Percentiles rank a stretch among this genome's conserved stretches.
Evolutionary conservation across 2,888 invertebrate species (phyloP).

Genomic region (Lepidonotus clava): DNA sequence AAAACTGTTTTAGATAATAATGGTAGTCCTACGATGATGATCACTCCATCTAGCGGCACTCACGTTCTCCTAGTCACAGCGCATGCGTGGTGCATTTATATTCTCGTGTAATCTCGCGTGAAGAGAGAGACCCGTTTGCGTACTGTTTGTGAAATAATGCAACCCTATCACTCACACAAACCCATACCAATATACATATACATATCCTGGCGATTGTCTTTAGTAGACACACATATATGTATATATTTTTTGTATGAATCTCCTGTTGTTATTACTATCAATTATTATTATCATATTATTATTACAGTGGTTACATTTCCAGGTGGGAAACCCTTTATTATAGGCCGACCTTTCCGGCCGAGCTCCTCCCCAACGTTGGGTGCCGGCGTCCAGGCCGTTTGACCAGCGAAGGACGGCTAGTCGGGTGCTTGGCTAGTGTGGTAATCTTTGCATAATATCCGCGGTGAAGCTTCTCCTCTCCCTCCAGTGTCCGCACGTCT

Average conservation of each 20-base stretch:
- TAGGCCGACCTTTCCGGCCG: too few species aligned
- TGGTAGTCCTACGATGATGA: constrained; percentile 37
- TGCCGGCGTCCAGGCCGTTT: too few species aligned
- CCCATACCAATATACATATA: constrained; percentile 1
- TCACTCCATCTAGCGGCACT: neutral
- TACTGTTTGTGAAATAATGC: constrained; percentile 33
- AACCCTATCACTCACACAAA: constrained; percentile 22
- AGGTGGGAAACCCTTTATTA: neutral
- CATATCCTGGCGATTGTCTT: constrained; percentile 1
- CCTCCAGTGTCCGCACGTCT: too few species aligned
- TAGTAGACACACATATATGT: neutral
- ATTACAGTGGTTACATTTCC: neutral
- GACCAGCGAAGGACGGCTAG: neutral
- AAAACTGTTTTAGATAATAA: constrained; percentile 30
- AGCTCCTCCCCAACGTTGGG: too few species aligned
- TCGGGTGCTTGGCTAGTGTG: constrained; percentile 10
- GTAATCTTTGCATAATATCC: constrained; percentile 34
- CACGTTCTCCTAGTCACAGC: constrained; percentile 32
- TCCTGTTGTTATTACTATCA: neutral
- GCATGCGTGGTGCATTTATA: constrained; percentile 13
- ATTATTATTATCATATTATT: too few species aligned
- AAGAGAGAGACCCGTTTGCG: constrained; percentile 23
- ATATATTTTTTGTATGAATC: constrained; percentile 17
- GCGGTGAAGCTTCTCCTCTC: neutral
- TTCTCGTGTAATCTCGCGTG: constrained; percentile 32